Evolutionary conservation across 2,113 vertebrate genomes (phyloP).

Genomic region (Xenopus borealis): DNA sequence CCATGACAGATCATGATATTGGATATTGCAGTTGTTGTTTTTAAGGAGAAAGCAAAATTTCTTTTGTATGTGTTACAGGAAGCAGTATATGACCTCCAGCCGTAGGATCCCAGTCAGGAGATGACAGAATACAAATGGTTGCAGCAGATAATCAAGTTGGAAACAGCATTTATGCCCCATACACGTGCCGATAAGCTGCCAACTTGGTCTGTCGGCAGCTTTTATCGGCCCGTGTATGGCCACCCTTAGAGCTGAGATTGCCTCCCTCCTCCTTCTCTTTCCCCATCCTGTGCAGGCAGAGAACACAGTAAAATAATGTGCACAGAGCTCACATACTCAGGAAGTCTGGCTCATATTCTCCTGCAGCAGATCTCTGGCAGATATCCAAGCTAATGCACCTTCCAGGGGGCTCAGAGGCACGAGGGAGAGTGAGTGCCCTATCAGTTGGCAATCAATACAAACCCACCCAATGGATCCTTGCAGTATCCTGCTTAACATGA

Average conservation of each 20-base stretch:
- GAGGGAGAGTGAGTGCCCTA: not conserved
- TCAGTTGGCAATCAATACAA: not conserved
- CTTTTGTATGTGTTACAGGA: too few species aligned
- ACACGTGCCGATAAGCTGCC: too few species aligned
- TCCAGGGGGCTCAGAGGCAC: not conserved
- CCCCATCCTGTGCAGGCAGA: conserved; percentile 31
- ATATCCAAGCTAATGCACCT: conserved; percentile 9
- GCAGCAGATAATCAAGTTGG: too few species aligned
- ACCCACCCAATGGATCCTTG: conserved; percentile 13
- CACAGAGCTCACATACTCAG: conserved; percentile 6
- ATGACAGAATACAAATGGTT: too few species aligned
- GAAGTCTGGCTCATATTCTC: conserved; percentile 11
- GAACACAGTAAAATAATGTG: conserved; percentile 23
- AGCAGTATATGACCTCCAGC: too few species aligned
- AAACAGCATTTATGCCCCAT: conserved; percentile 47
- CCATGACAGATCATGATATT: too few species aligned
- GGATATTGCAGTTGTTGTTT: too few species aligned
- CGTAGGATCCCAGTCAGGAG: too few species aligned
- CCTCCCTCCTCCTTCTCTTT: conserved; percentile 40
- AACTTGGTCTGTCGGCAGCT: too few species aligned
- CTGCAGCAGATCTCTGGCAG: conserved; percentile 20
- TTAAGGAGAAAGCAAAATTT: too few species aligned
- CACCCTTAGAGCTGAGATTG: conserved; percentile 2
- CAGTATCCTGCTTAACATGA: conserved; percentile 19
- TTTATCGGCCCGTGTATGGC: too few species aligned